Evolutionary conservation across 2,888 invertebrate genomes (phyloP).

Genomic region (Keiferia lycopersicella): DNA sequence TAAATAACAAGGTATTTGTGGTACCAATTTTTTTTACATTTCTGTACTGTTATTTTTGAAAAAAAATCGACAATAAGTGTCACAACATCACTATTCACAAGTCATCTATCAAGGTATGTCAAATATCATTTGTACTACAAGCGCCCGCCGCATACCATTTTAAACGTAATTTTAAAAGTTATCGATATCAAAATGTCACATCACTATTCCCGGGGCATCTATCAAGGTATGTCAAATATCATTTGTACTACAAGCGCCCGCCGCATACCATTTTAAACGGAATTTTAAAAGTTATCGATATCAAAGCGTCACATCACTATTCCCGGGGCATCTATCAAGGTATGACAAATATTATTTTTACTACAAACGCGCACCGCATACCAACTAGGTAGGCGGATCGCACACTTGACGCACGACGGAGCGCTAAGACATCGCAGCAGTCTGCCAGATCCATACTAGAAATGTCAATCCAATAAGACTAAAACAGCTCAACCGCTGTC

Average conservation of each 20-base stretch:
- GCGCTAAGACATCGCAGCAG: too few species aligned
- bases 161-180: neutral
- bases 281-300: conserved; percentile 32
- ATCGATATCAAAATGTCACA: conserved; percentile 37
- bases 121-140: conserved; percentile 68
- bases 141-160: conserved; percentile 22
- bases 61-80: neutral
- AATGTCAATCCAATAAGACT: too few species aligned
- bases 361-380: conserved; percentile 32
- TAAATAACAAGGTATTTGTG: too few species aligned
- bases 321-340: conserved; percentile 63
- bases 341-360: conserved; percentile 76
- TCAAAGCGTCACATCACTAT: conserved; percentile 43
- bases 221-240: conserved; percentile 77
- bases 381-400: too few species aligned
- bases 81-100: conserved; percentile 25
- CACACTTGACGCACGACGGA: too few species aligned
- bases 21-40: too few species aligned
- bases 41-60: too few species aligned
- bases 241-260: conserved; percentile 51
- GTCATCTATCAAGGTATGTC: conserved; percentile 73
- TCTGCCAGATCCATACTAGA: too few species aligned
- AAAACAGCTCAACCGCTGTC: too few species aligned
- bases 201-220: conserved; percentile 55
- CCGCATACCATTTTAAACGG: neutral